Evolutionary conservation across 2,113 vertebrate genomes (phyloP), one percentile per base, ranked within the genome.

Genomic region (Trachemys scripta): DNA sequence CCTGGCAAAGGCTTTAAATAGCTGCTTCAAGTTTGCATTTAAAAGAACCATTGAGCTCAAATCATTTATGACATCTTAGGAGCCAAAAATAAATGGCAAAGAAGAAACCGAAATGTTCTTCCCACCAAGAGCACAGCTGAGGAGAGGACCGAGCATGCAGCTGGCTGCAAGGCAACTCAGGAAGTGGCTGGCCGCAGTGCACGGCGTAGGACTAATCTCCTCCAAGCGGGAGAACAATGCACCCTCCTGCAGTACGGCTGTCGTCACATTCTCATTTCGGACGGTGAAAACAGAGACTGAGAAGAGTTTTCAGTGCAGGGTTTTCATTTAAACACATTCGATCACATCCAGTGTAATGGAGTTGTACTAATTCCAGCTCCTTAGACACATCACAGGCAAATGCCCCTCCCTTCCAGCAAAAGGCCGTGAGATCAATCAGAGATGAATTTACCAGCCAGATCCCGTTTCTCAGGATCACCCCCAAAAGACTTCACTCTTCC

Each of bases 1-100:
- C 96, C 94, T 88, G 91, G 85, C 90, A 80, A 13, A 80, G 27
- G 93, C 94, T 97, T 96, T 94, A 98, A 98, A 97, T 97, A 98
- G 96, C 84, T 65, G 87, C 29, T 97, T 80, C 83, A 89, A 95
- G 96, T 24, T 94, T 57, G 87, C 25, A 88, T 88, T 94, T 95
- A 94, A 72, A 97, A 94, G 94, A 95, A 35, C 87, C 80, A 88
- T 94, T 65, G 95, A 96, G 93, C 91, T 96, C 94, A 94, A 92
- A 97, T 97, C 92, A 91, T 81, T 96, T 94, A 35, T 94, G 97
- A 96, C 97, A 97, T 95, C 95, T 93, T 35, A 62, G 75, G 72
- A 97, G 92, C 87, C 95, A 95, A 93, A 96, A 97, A 97, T 96
- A 97, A 92, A 85, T 10, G 96, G 84, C 94, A 51, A 85, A 24